Evolutionary conservation across 2,888 invertebrate species (phyloP).

Genomic region (Drosophila prostipennis): DNA sequence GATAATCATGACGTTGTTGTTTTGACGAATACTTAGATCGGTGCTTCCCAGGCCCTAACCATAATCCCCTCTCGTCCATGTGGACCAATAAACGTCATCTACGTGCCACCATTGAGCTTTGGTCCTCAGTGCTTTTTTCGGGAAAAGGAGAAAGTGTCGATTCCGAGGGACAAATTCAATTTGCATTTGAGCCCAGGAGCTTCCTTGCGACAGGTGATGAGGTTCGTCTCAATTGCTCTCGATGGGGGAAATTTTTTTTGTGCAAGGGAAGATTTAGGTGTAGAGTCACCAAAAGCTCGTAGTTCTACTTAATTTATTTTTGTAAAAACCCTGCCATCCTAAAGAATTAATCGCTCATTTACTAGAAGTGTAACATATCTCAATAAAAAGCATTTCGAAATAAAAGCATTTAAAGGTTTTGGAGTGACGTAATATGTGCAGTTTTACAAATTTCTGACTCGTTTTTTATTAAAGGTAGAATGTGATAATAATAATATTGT

Average conservation of each 20-base stretch:
- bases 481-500: no score
- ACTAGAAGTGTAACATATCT: no score
- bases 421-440: no score
- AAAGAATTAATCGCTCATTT: no score
- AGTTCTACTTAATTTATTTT: no score
- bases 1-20: conserved; percentile 29
- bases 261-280: neutral
- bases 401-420: no score
- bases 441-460: no score
- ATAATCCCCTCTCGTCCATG: conserved; percentile 1
- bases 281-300: no score
- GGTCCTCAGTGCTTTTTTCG: conserved; percentile 11
- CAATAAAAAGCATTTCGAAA: no score
- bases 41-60: neutral
- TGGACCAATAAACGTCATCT: conserved; percentile 44
- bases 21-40: conserved; percentile 26
- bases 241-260: neutral
- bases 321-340: no score
- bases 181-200: conserved; percentile 5
- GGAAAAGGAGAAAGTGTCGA: neutral
- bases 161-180: neutral
- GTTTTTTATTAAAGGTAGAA: no score
- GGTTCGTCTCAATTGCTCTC: neutral
- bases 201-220: conserved; percentile 22
- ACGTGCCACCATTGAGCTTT: conserved; percentile 59